A percentile compares a stretch with the other conserved stretches of the same genome.
Evolutionary conservation across 2,888 invertebrate genomes (phyloP).

Genomic region (Trichacis sp.): DNA sequence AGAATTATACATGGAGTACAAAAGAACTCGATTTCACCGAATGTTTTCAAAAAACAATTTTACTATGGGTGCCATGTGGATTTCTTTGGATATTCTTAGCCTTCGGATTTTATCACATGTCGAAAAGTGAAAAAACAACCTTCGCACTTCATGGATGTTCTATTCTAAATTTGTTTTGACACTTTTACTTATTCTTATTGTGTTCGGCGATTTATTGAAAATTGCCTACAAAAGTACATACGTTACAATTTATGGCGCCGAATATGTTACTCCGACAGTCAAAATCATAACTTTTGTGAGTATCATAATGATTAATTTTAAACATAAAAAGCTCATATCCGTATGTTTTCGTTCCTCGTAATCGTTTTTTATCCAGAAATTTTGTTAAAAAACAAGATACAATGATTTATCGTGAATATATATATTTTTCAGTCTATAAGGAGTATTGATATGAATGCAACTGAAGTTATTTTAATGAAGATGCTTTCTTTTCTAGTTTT

Average conservation of each 20-base stretch:
- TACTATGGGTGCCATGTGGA: conserved; percentile 90
- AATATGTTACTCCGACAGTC: no score
- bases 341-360: no score
- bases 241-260: no score
- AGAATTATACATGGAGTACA: conserved; percentile 81
- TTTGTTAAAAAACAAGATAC: no score
- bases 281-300: no score
- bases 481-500: neutral
- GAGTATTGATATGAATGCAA: no score
- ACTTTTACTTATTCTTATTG: conserved; percentile 75
- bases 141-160: conserved; percentile 79
- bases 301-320: no score
- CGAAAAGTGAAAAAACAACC: conserved; percentile 80
- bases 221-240: conserved; percentile 72
- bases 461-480: no score
- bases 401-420: no score
- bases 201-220: conserved; percentile 77
- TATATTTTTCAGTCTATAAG: no score
- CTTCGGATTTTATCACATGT: conserved; percentile 81
- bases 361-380: no score
- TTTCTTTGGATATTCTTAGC: conserved; percentile 85
- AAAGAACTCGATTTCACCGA: conserved; percentile 86
- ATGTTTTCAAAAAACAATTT: conserved; percentile 92
- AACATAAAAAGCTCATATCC: no score
- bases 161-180: conserved; percentile 79